These are phyloP conservation scores for Caenorhabditis auriculariae DNA, from an alignment of 2,888 invertebrate species.

Conservation along the genomic window DNA sequence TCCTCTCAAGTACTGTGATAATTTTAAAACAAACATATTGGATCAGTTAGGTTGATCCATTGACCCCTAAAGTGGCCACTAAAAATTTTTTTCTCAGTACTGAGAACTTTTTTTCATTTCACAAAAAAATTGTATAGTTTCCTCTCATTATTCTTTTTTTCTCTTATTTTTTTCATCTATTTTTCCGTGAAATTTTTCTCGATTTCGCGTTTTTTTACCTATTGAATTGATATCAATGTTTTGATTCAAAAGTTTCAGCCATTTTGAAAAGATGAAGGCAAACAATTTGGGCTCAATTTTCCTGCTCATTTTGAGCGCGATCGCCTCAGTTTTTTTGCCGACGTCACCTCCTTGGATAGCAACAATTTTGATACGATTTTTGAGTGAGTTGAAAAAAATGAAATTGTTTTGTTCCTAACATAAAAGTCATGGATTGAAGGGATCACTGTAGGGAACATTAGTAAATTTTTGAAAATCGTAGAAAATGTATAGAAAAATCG, in stretches of 20 bases:
- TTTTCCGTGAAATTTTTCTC: not conserved
- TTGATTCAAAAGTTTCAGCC: no score
- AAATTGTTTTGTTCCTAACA: no score
- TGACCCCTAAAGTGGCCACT: no score
- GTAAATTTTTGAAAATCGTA: no score
- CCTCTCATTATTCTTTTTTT: not conserved
- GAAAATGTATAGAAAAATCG: no score
- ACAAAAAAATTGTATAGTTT: not conserved
- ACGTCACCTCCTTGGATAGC: slow-evolving; percentile 28
- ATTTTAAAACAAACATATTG: no score
- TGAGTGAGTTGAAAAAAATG: slow-evolving; percentile 40
- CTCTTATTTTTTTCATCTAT: not conserved
- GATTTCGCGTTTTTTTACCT: slow-evolving; percentile 1
- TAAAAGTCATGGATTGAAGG: no score
- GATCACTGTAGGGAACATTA: no score
- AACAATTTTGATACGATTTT: slow-evolving; percentile 28
- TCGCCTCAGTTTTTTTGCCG: slow-evolving; percentile 8
- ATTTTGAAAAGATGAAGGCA: not conserved
- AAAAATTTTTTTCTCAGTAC: no score
- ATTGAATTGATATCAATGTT: not conserved
- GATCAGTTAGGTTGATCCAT: no score
- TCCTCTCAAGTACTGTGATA: no score
- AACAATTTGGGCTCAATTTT: not conserved
- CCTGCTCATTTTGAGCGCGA: not conserved
- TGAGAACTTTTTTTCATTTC: no score